phyloP scores from a whole-genome alignment of 2,797 vertebrate genomes.

The Limosa lapponica region DNA sequence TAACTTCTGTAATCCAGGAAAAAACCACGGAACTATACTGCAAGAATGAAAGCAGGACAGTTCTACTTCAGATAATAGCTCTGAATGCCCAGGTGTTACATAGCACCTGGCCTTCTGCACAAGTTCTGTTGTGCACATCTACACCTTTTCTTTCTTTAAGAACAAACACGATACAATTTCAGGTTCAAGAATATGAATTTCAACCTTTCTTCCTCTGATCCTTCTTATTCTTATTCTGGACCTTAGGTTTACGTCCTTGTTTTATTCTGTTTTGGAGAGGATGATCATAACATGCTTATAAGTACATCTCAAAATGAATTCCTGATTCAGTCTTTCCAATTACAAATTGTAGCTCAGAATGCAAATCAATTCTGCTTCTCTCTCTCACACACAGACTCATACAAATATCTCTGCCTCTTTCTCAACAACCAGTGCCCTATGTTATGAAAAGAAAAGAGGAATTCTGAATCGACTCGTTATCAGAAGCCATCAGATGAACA shows the following conservation, averaged over 20 bases:
- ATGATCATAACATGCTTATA: not conserved
- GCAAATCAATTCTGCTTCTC: not conserved
- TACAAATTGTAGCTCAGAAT: not conserved
- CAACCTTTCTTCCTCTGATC: not conserved
- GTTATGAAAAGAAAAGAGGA: not conserved
- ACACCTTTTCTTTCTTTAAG: not conserved
- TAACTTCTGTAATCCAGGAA: not conserved
- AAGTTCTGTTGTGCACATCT: not conserved
- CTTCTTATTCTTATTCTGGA: not conserved
- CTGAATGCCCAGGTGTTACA: not conserved
- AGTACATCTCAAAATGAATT: not conserved
- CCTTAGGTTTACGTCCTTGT: not conserved
- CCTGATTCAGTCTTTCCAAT: not conserved
- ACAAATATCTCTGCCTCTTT: not conserved
- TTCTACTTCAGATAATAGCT: not conserved
- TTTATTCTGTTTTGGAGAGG: not conserved
- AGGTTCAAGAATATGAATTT: not conserved
- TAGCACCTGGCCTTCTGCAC: not conserved
- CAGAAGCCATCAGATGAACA: conserved; percentile 50
- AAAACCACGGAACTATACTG: not conserved
- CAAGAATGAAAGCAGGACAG: not conserved
- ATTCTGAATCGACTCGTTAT: conserved; percentile 30
- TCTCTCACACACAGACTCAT: not conserved
- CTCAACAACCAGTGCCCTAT: not conserved
- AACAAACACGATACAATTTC: not conserved